These are phyloP conservation scores for Pseudopodoces humilis DNA, from an alignment of 2,113 vertebrate genomes.

Conservation along the genomic window DNA sequence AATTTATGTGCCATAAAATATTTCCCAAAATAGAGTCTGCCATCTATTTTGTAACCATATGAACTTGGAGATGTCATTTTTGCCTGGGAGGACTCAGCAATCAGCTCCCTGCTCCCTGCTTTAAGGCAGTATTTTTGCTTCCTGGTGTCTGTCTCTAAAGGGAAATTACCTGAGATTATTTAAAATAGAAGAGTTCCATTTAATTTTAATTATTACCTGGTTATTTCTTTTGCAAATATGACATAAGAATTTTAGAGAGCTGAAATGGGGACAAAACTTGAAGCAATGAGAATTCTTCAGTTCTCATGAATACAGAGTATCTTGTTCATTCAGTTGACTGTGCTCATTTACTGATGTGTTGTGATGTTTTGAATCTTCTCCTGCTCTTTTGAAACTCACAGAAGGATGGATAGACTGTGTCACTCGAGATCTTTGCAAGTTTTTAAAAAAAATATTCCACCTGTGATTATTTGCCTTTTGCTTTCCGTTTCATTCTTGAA, in stretches of 20 bases:
- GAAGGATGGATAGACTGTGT: neutral
- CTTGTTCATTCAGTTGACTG: neutral
- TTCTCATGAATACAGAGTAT: conserved; percentile 59
- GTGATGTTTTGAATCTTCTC: neutral
- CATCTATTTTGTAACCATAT: conserved; percentile 76
- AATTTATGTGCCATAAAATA: conserved; percentile 79
- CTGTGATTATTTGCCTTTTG: neutral
- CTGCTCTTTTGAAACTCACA: neutral
- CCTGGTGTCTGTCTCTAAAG: conserved; percentile 63
- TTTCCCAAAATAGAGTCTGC: conserved; percentile 73
- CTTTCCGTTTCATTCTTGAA: neutral
- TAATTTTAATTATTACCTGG: conserved; percentile 67
- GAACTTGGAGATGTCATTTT: conserved; percentile 61
- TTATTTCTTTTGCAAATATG: conserved; percentile 71
- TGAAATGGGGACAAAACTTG: conserved; percentile 64
- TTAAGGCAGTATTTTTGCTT: neutral
- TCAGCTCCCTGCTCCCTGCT: neutral
- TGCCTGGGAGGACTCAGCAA: neutral
- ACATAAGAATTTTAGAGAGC: conserved; percentile 63
- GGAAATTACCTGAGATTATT: conserved; percentile 66
- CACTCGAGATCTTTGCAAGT: neutral
- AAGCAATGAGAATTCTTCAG: conserved; percentile 60
- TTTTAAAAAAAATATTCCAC: neutral
- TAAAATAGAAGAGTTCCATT: conserved; percentile 65
- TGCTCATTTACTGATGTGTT: neutral